These are phyloP conservation scores for Pemphredon lugubris DNA, from an alignment of 2,888 invertebrate genomes.

Conservation along the genomic window DNA sequence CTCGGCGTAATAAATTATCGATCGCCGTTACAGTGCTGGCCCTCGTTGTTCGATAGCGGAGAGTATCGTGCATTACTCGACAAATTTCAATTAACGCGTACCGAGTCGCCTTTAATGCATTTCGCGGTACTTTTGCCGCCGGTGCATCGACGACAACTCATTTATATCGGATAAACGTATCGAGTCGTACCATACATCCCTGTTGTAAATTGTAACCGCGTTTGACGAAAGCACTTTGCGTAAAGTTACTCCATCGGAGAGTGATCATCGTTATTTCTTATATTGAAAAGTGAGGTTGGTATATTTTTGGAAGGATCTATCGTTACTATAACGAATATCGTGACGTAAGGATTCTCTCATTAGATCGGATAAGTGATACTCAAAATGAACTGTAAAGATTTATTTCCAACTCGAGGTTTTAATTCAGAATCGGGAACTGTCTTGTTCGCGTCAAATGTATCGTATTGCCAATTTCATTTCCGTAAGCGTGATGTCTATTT, in stretches of 20 bases:
- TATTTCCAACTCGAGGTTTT: too few species aligned
- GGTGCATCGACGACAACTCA: not conserved
- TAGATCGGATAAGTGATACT: too few species aligned
- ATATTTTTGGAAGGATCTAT: too few species aligned
- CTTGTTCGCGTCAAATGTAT: too few species aligned
- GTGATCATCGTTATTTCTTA: too few species aligned
- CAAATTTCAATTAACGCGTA: constrained; percentile 44
- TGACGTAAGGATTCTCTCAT: too few species aligned
- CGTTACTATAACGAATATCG: too few species aligned
- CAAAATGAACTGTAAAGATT: too few species aligned
- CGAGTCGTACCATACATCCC: not conserved
- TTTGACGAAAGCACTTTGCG: not conserved
- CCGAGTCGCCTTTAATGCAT: constrained; percentile 44
- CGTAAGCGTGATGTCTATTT: too few species aligned
- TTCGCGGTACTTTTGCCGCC: constrained; percentile 31
- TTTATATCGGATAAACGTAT: not conserved
- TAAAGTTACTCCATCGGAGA: not conserved
- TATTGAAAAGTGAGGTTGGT: too few species aligned
- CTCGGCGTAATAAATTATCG: constrained; percentile 49
- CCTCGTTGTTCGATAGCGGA: constrained; percentile 24
- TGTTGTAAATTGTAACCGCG: not conserved
- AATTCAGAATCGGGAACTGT: too few species aligned
- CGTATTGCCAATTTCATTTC: too few species aligned
- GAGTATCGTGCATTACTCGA: constrained; percentile 30
- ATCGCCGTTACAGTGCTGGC: constrained; percentile 23